Percentiles rank a stretch among this genome's conserved stretches.
These are phyloP conservation scores for Halocynthia roretzi DNA, from an alignment of 23 tunicate species.

Conservation along the genomic window DNA sequence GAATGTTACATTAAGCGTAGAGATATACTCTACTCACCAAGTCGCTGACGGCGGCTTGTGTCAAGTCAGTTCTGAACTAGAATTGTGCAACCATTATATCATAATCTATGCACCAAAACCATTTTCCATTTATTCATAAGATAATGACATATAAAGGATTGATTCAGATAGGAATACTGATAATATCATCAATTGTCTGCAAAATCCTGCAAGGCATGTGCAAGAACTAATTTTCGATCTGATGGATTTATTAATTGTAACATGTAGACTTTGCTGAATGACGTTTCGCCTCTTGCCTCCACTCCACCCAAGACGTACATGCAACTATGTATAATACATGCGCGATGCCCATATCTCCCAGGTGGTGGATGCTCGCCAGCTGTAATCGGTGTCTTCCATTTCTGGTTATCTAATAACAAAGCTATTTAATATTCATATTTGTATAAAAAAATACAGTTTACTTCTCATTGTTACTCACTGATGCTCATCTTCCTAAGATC, in stretches of 20 bases:
- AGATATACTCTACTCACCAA: too few species aligned
- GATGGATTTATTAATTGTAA: constrained; percentile 71
- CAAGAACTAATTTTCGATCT: constrained; percentile 55
- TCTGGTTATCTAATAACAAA: constrained; percentile 32
- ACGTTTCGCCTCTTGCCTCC: constrained; percentile 15
- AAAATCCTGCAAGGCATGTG: constrained; percentile 62
- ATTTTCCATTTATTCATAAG: too few species aligned
- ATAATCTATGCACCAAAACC: too few species aligned
- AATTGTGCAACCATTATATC: too few species aligned
- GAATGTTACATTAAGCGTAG: too few species aligned
- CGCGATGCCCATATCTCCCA: constrained; percentile 37
- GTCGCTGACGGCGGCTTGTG: too few species aligned
- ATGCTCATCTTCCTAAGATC: constrained; percentile 15
- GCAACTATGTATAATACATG: constrained; percentile 56
- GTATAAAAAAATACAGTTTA: background rate
- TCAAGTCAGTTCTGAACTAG: too few species aligned
- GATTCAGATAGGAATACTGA: background rate
- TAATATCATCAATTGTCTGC: background rate
- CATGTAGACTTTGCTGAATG: constrained; percentile 15
- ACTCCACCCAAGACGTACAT: constrained; percentile 78
- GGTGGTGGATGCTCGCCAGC: constrained; percentile 53
- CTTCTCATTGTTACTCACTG: constrained; percentile 3
- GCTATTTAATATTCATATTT: background rate
- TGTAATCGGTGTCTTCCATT: constrained; percentile 64
- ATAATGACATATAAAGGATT: too few species aligned